Percentiles rank a stretch among this genome's conserved stretches.
phyloP scores from a whole-genome alignment of 2,888 invertebrate genomes.

The Cyclophora albipunctata region DNA sequence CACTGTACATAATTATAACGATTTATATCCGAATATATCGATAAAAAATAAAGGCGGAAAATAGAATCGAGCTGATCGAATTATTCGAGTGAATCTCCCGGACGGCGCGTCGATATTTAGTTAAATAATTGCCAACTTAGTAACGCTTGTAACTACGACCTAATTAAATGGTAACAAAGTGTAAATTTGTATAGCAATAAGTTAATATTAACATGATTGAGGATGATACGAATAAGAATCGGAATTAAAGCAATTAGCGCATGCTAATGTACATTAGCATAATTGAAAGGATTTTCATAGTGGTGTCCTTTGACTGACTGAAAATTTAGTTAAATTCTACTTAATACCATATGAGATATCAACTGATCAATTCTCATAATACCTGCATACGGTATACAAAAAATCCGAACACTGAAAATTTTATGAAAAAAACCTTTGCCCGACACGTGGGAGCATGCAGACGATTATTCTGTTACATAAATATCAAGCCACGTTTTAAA shows the following conservation, averaged over 20 bases:
- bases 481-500: too few species aligned
- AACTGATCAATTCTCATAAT: too few species aligned
- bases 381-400: too few species aligned
- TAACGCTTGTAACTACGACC: constrained; percentile 3
- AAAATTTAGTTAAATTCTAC: too few species aligned
- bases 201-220: constrained; percentile 17
- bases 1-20: constrained; percentile 1
- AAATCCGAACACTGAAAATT: too few species aligned
- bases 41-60: constrained; percentile 32
- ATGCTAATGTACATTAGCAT: constrained; percentile 19
- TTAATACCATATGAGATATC: too few species aligned
- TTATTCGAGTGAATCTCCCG: constrained; percentile 65
- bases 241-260: constrained; percentile 46
- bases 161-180: constrained; percentile 19
- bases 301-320: too few species aligned
- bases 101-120: constrained; percentile 38
- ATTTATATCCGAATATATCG: constrained; percentile 12
- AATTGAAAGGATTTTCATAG: too few species aligned
- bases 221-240: constrained; percentile 44
- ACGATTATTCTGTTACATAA: too few species aligned
- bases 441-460: too few species aligned
- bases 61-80: constrained; percentile 50
- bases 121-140: constrained; percentile 3
- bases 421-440: too few species aligned
- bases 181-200: constrained; percentile 10